These are phyloP conservation scores for Drosophila triauraria DNA, from an alignment of 1,140 invertebrate genomes.

Conservation along the genomic window DNA sequence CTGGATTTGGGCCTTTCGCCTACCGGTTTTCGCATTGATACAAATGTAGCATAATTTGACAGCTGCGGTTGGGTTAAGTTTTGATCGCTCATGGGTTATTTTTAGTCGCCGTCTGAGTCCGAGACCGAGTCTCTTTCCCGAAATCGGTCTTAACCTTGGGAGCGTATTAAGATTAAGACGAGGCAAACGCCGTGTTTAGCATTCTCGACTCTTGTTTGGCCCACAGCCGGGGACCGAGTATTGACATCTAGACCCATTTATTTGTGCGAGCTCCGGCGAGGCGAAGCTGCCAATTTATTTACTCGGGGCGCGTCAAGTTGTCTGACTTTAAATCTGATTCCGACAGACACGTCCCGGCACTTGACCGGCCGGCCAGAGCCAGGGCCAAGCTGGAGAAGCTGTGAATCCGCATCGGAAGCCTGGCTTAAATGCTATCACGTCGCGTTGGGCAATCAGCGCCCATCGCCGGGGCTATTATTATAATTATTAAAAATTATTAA, in stretches of 20 bases:
- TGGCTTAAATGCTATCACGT: slow-evolving; percentile 74
- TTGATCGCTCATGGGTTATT: slow-evolving; percentile 73
- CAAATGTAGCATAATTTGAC: slow-evolving; percentile 80
- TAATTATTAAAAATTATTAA: slow-evolving; percentile 84
- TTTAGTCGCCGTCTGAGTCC: slow-evolving; percentile 48
- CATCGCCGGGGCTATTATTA: slow-evolving; percentile 73
- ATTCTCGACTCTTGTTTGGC: slow-evolving; percentile 35
- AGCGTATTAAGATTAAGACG: slow-evolving; percentile 53
- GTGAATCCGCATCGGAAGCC: slow-evolving; percentile 30
- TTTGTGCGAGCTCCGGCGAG: slow-evolving; percentile 55
- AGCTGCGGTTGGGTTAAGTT: slow-evolving; percentile 60
- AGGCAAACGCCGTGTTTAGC: slow-evolving; percentile 41
- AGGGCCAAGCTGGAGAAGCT: slow-evolving; percentile 50
- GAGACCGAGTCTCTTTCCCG: slow-evolving; percentile 23
- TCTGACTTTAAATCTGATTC: slow-evolving; percentile 63
- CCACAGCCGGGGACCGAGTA: slow-evolving; percentile 32
- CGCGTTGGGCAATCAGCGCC: slow-evolving; percentile 67
- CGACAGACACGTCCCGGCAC: slow-evolving; percentile 58
- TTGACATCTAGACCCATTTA: slow-evolving; percentile 76
- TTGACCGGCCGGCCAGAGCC: slow-evolving; percentile 67
- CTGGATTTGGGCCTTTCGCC: slow-evolving; percentile 50
- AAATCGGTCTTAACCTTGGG: slow-evolving; percentile 54
- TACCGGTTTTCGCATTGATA: slow-evolving; percentile 66
- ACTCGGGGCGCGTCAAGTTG: slow-evolving; percentile 62
- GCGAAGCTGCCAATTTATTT: slow-evolving; percentile 75